These are phyloP conservation scores for Aulostomus chinensis DNA, from an alignment of 2,797 vertebrate species.

Conservation along the genomic window DNA sequence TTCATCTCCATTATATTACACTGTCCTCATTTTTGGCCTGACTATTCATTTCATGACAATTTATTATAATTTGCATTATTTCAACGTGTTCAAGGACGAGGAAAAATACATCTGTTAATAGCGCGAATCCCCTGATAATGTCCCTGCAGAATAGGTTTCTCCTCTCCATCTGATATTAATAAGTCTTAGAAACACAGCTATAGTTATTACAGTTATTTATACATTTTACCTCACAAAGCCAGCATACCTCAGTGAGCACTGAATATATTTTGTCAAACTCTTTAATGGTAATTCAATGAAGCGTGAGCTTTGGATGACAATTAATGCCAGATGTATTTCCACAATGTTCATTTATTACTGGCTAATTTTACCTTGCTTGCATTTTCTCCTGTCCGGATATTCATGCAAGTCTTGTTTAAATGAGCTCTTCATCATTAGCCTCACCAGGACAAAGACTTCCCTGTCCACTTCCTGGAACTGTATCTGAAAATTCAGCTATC, in stretches of 20 bases:
- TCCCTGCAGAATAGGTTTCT: slow-evolving; percentile 55
- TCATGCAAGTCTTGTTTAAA: slow-evolving; percentile 68
- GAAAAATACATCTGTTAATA: slow-evolving; percentile 80
- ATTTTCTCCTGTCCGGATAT: slow-evolving; percentile 55
- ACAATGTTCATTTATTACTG: slow-evolving; percentile 74
- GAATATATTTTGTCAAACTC: slow-evolving; percentile 78
- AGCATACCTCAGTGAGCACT: slow-evolving; percentile 78
- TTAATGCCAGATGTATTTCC: slow-evolving; percentile 74
- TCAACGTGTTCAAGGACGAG: slow-evolving; percentile 75
- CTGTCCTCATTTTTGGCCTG: slow-evolving; percentile 50
- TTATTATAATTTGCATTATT: slow-evolving; percentile 76
- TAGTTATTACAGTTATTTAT: slow-evolving; percentile 80
- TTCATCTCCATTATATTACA: slow-evolving; percentile 57
- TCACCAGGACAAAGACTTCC: slow-evolving; percentile 62
- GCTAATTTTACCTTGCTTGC: slow-evolving; percentile 75
- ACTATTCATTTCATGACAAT: slow-evolving; percentile 74
- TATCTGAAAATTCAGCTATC: slow-evolving; percentile 48
- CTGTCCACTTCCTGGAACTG: slow-evolving; percentile 52
- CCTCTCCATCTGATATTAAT: slow-evolving; percentile 72
- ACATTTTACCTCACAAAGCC: slow-evolving; percentile 76
- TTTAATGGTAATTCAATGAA: slow-evolving; percentile 82
- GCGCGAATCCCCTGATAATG: slow-evolving; percentile 65
- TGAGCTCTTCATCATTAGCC: slow-evolving; percentile 69
- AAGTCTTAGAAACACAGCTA: slow-evolving; percentile 66
- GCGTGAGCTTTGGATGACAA: slow-evolving; percentile 76